Percentiles rank a stretch among this genome's conserved stretches.
Evolutionary conservation across 1,140 invertebrate genomes (phyloP).

Genomic region (Spodoptera frugiperda): DNA sequence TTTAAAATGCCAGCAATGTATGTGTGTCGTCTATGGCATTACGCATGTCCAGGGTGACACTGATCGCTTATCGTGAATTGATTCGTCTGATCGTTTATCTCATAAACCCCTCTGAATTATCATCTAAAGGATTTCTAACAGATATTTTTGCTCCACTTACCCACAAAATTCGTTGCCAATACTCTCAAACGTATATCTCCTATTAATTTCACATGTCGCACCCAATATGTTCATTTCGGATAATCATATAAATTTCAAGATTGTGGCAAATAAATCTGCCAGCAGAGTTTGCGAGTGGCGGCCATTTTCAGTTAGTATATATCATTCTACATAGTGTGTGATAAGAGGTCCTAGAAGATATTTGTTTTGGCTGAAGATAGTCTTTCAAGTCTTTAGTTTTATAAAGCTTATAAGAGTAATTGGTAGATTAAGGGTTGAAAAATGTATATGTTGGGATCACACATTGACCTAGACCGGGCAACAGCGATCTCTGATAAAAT

Average conservation of each 20-base stretch:
- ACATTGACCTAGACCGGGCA: too few species aligned
- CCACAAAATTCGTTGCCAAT: conserved; percentile 11
- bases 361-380: too few species aligned
- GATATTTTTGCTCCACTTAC: neutral
- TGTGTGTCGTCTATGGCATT: too few species aligned
- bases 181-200: neutral
- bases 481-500: too few species aligned
- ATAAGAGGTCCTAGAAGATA: neutral
- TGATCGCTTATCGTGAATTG: too few species aligned
- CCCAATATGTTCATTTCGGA: conserved; percentile 1
- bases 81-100: too few species aligned
- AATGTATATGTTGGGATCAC: too few species aligned
- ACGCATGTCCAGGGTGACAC: too few species aligned
- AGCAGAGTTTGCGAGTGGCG: neutral
- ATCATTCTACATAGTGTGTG: conserved; percentile 16
- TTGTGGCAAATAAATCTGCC: conserved; percentile 38
- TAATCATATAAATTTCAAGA: conserved; percentile 37
- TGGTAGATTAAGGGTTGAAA: too few species aligned
- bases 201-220: conserved; percentile 28
- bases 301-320: conserved; percentile 20
- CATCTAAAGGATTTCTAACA: neutral
- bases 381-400: too few species aligned
- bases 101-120: neutral
- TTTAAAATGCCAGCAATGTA: too few species aligned
- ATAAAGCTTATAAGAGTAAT: too few species aligned